Evolutionary conservation across 1,140 invertebrate genomes (phyloP).

Genomic region (Plodia interpunctella): DNA sequence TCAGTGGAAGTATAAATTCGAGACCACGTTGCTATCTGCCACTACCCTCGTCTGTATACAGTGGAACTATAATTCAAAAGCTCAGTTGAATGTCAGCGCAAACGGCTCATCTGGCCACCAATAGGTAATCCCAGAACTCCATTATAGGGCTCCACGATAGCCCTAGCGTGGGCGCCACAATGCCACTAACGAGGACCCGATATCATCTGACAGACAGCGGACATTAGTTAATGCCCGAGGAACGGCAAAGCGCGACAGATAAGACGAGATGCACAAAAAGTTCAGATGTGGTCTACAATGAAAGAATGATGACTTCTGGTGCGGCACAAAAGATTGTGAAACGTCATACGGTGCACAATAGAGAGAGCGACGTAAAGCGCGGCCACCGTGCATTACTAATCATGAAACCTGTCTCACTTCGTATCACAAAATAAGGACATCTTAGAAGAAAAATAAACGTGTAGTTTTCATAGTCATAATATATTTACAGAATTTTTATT

Average conservation of each 20-base stretch:
- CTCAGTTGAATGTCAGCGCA: slow-evolving; percentile 16
- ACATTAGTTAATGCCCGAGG: slow-evolving; percentile 42
- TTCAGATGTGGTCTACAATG: slow-evolving; percentile 32
- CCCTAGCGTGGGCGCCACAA: slow-evolving; percentile 50
- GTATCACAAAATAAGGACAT: background rate
- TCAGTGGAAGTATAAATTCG: background rate
- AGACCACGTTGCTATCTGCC: background rate
- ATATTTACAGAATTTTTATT: too few species aligned
- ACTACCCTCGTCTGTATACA: background rate
- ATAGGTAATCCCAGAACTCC: slow-evolving; percentile 47
- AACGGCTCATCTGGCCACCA: slow-evolving; percentile 40
- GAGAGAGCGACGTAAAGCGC: slow-evolving; percentile 54
- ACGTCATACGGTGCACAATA: slow-evolving; percentile 57
- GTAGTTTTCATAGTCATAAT: too few species aligned
- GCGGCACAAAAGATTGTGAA: slow-evolving; percentile 57
- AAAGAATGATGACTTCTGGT: slow-evolving; percentile 44
- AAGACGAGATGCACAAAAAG: slow-evolving; percentile 37
- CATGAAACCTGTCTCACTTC: slow-evolving; percentile 33
- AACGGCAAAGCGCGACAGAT: slow-evolving; percentile 31
- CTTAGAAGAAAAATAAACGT: too few species aligned
- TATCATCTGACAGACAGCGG: slow-evolving; percentile 42
- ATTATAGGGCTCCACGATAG: slow-evolving; percentile 32
- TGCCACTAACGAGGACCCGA: slow-evolving; percentile 55
- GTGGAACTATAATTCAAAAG: slow-evolving; percentile 4
- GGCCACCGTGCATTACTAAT: slow-evolving; percentile 61